These are phyloP conservation scores for Acleris sparsana DNA, from an alignment of 2,888 invertebrate genomes.

Conservation along the genomic window DNA sequence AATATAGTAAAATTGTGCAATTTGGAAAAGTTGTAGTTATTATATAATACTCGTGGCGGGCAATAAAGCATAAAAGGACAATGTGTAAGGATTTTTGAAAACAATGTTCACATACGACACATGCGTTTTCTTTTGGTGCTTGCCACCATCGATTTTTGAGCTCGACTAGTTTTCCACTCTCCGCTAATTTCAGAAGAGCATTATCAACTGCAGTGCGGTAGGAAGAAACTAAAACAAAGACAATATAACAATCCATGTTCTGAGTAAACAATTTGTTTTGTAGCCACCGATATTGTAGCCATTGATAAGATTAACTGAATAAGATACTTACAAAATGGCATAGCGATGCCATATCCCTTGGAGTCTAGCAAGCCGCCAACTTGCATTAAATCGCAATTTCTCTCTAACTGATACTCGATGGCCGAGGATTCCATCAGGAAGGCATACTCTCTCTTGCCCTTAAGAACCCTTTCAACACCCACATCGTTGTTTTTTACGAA, in stretches of 20 bases:
- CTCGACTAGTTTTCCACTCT: conserved; percentile 90
- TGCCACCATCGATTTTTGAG: conserved; percentile 97
- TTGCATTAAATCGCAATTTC: conserved; percentile 93
- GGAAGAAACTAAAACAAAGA: conserved; percentile 83
- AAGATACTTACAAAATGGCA: conserved; percentile 90
- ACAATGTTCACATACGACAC: conserved; percentile 70
- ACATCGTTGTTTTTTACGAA: conserved; percentile 92
- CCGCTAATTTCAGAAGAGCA: conserved; percentile 94
- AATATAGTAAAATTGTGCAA: too few species aligned
- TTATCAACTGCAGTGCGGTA: conserved; percentile 92
- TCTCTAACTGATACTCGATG: conserved; percentile 95
- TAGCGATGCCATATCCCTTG: conserved; percentile 96
- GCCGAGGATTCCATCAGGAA: conserved; percentile 98
- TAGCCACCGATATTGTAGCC: too few species aligned
- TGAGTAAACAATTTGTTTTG: too few species aligned
- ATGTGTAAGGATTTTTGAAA: too few species aligned
- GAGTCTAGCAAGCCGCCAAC: conserved; percentile 91
- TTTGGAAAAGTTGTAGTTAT: too few species aligned
- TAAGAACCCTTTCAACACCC: conserved; percentile 92
- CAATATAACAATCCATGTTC: neutral
- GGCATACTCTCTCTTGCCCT: conserved; percentile 92
- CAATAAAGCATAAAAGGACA: too few species aligned
- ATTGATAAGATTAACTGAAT: too few species aligned
- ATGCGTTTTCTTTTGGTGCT: conserved; percentile 84
- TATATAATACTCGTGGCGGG: too few species aligned